Evolutionary conservation across 2,797 vertebrate genomes (phyloP), one percentile per base, ranked within the genome.

Genomic region (Acanthis flammea): DNA sequence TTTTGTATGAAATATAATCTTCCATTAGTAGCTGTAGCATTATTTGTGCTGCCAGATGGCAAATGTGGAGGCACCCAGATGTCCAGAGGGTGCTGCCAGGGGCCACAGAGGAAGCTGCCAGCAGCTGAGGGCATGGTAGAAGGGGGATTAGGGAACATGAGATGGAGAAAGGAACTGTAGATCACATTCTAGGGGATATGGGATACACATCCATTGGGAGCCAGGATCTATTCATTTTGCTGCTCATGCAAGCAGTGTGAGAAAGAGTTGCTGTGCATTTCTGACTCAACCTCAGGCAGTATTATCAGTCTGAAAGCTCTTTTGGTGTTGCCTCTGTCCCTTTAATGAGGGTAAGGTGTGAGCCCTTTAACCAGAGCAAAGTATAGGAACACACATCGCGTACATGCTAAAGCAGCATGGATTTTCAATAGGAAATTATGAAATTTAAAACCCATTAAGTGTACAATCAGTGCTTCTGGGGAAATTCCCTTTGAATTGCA

Each of bases 361-460:
- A 60, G 44, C 19, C 14, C 23, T 58, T 65, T 45, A 74, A 63
- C 19, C 28, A n/a, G 24, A 5, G 4, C 12, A 48, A 45, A 35
- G 22, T 39, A 5, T 10, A 28, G 42, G 42, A 54, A 3, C 5
- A 8, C 21, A 3, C 13, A 5, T 51, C 0, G 0, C 47, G 7
- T 30, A 18, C 16, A 2, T 7, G 51, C 10, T 19, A 27, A 83
- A 58, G 19, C 18, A 30, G 33, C 10, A 11, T 45, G 44, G 10
- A 39, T 86, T 86, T 81, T 72, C 47, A 31, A 0, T 45, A 54
- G 17, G 42, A 47, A 89, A 67, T 74, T 3, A 11, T 31, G 9
- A 67, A 37, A 53, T 17, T 3, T 39, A 19, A 63, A 50, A 8
- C 8, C 22, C 3, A 3, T 51, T 14, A 48, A 70, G 37, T 47